A percentile compares a stretch with the other conserved stretches of the same genome.
Evolutionary conservation across 2,797 vertebrate genomes (phyloP).

Genomic region (Hydrolagus colliei): DNA sequence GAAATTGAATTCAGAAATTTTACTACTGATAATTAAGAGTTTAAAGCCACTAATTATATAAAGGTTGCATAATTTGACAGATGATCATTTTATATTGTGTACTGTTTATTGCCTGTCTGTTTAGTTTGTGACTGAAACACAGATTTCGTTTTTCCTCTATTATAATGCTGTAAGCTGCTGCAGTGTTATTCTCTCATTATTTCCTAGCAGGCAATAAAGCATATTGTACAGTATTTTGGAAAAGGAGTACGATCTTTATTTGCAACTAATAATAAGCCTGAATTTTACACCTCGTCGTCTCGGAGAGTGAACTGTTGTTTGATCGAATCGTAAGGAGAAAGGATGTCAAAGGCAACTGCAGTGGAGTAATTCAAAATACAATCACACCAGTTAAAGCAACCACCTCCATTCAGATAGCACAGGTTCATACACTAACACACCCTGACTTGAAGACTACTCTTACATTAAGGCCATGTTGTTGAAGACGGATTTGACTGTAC

Average conservation of each 20-base stretch:
- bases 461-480: too few relatives aligned
- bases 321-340: too few relatives aligned
- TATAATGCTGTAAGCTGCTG: slow-evolving; percentile 52
- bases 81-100: slow-evolving; percentile 56
- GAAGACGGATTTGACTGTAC: too few relatives aligned
- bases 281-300: neutral
- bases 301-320: too few relatives aligned
- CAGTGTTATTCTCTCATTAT: slow-evolving; percentile 54
- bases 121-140: slow-evolving; percentile 52
- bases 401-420: too few relatives aligned
- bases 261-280: neutral
- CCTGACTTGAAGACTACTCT: too few relatives aligned
- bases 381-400: too few relatives aligned
- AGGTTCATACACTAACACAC: too few relatives aligned
- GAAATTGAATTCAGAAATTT: slow-evolving; percentile 51
- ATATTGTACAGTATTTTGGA: slow-evolving; percentile 43
- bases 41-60: slow-evolving; percentile 49
- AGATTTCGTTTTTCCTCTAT: slow-evolving; percentile 42
- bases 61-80: slow-evolving; percentile 52
- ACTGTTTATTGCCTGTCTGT: slow-evolving; percentile 55
- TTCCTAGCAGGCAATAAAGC: slow-evolving; percentile 58
- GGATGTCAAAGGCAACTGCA: too few relatives aligned
- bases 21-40: slow-evolving; percentile 53
- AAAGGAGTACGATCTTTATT: neutral
- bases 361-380: too few relatives aligned